These are phyloP conservation scores for Garra rufa DNA, from an alignment of 2,113 vertebrate genomes.

Conservation along the genomic window DNA sequence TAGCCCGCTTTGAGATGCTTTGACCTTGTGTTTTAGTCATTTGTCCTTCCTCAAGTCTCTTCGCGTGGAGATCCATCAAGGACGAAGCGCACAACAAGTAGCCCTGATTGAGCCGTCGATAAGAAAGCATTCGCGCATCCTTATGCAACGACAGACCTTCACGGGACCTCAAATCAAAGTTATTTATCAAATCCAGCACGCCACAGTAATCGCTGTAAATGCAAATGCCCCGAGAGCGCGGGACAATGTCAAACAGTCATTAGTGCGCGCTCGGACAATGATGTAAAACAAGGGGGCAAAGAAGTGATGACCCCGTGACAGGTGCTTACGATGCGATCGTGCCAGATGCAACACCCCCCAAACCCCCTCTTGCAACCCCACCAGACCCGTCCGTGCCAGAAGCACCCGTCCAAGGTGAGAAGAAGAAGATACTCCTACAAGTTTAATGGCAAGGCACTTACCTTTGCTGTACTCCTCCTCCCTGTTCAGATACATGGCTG, in stretches of 20 bases:
- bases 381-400: background rate
- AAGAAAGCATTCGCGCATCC: background rate
- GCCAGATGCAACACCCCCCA: background rate
- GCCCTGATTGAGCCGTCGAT: background rate
- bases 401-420: background rate
- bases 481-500: conserved; percentile 83
- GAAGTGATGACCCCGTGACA: conserved; percentile 49
- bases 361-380: background rate
- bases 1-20: conserved; percentile 59
- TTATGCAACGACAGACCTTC: conserved; percentile 8
- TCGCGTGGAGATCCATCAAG: background rate
- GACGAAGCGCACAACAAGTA: conserved; percentile 60
- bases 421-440: conserved; percentile 6
- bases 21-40: conserved; percentile 77
- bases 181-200: background rate
- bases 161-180: conserved; percentile 21
- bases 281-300: conserved; percentile 24
- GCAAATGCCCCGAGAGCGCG: conserved; percentile 23
- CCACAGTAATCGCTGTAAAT: background rate
- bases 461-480: conserved; percentile 80
- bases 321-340: background rate
- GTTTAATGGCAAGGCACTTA: conserved; percentile 64
- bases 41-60: conserved; percentile 63
- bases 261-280: conserved; percentile 14
- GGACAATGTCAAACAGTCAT: conserved; percentile 47